Evolutionary conservation across 2,888 invertebrate genomes (phyloP), one percentile per base, ranked within the genome.

Genomic region (Brachypterus glaber): DNA sequence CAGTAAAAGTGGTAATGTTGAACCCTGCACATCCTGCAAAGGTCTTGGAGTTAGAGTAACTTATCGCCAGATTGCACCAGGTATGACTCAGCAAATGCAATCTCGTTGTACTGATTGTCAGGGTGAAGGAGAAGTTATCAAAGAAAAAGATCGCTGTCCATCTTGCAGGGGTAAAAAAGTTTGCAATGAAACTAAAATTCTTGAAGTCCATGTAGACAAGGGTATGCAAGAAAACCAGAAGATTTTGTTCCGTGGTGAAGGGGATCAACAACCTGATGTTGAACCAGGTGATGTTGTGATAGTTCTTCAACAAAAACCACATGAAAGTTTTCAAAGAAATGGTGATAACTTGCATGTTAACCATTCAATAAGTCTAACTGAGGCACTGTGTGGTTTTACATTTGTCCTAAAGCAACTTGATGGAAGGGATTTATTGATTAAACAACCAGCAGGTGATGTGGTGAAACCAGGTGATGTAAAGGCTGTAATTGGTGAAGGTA

Each of bases 271-370:
- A 69, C 87, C 89, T 36, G 85, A 82, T 44, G 74, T 84, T 21
- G 84, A 86, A 53, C 78, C 88, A 11, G 93, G 93, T 7, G 90
- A 95, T 70, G 82, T 95, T 18, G 77, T 92, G 36, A 87, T 93
- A 55, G 75, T 93, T 27, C 66, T 95, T 40, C 80, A 87, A 57
- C 81, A 82, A 60, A 82, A 82, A 58, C 74, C 79, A 5, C 91
- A 95, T 67, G 76, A 82, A 3, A 57, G 71, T 27, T 95, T 91
- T 66, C 76, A 81, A 57, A 74, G 95, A 45, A 76, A 76, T 40
- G 82, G 80, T 35, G 76, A 82, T 59, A 83, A 86, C 62, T 69
- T 87, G 35, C 66, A 77, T 46, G 77, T 89, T 66, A 79, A 77
- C 46, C 77, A 82, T 55, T 79, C 75, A 40, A 76, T 95, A 27